Base-by-base conservation (phyloP, 2,797 vertebrate species). In the Danionella dracula region DNA sequence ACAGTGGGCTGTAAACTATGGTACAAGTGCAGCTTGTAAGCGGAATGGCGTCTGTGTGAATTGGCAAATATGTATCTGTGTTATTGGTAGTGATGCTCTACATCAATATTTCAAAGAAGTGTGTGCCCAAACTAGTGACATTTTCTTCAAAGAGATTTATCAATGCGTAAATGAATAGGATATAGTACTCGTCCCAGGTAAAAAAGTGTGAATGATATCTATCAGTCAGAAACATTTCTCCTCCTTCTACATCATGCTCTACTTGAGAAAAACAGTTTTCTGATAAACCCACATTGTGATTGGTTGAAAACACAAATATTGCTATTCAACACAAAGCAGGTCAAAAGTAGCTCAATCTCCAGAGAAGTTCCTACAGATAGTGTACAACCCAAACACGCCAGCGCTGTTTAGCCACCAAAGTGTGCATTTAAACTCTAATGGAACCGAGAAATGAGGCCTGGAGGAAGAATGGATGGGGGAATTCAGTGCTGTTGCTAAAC, bases 301-400 rank as follows among this genome's bases (percentile, higher is more conserved):
- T 71, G 41, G 17, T 7, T 19, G 42, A 17, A 20, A 74, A 66
- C 45, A 71, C 65, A 63, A 73, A 76, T 71, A 71, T 76, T 76
- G 44, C 17, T 49, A 35, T 72, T 55, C 58, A 50, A 74, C 53
- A 73, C 64, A 68, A 4, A 8, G 4, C 16, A 34, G 42, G 4
- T 21, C n/a, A 29, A 27, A 16, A 62, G 20, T 27, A 31, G 29
- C n/a, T 53, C 40, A 23, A 4, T 51, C 46, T 20, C 8, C 5
- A 45, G 9, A 13, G 1, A 5, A 41, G n/a, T 1, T 11, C 34
- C n/a, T 23, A 31, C 23, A 3, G 23, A 27, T 38, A n/a, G 50
- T 54, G 44, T 68, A 66, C 54, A 58, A 37, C 20, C 66, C 23
- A 71, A 71, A 76, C 50, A 71, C 37, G 13, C 15, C 15, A 46